Evolutionary conservation across 1,140 invertebrate genomes (phyloP).

Genomic region (Arion vulgaris): DNA sequence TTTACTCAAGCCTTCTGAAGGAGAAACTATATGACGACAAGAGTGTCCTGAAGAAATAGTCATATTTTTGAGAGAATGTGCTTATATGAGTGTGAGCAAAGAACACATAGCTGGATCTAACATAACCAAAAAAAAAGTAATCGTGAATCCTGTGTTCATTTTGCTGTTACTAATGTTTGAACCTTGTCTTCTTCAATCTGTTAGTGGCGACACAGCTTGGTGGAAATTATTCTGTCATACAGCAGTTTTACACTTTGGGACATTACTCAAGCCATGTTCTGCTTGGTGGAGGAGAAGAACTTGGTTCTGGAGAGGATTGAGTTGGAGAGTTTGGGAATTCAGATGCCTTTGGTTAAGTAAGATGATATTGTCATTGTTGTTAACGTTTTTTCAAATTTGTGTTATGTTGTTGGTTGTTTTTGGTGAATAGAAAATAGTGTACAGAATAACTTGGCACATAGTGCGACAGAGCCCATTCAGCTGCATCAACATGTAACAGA

Average conservation of each 20-base stretch:
- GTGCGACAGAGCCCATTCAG: no score
- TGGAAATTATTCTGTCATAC: slow-evolving; percentile 21
- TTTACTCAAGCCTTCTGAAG: no score
- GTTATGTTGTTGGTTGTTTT: background rate
- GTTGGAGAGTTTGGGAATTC: slow-evolving; percentile 18
- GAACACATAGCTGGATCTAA: no score
- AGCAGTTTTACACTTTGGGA: slow-evolving; percentile 13
- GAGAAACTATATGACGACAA: no score
- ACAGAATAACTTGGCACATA: no score
- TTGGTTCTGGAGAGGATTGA: slow-evolving; percentile 13
- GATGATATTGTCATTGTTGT: background rate
- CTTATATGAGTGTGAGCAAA: no score
- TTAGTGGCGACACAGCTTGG: slow-evolving; percentile 26
- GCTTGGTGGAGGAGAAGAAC: slow-evolving; percentile 2
- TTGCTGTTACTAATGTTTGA: no score
- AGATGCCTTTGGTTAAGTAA: slow-evolving; percentile 20
- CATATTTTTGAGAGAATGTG: no score
- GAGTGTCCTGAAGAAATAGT: no score
- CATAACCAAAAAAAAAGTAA: no score
- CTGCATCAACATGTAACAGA: no score
- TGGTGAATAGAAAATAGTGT: background rate
- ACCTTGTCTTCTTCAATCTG: background rate
- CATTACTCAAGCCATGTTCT: slow-evolving; percentile 10
- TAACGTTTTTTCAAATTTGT: background rate
- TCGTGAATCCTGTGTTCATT: no score